Base-by-base conservation (phyloP, 2,113 vertebrate species). In the Cheirogaleus medius region DNA sequence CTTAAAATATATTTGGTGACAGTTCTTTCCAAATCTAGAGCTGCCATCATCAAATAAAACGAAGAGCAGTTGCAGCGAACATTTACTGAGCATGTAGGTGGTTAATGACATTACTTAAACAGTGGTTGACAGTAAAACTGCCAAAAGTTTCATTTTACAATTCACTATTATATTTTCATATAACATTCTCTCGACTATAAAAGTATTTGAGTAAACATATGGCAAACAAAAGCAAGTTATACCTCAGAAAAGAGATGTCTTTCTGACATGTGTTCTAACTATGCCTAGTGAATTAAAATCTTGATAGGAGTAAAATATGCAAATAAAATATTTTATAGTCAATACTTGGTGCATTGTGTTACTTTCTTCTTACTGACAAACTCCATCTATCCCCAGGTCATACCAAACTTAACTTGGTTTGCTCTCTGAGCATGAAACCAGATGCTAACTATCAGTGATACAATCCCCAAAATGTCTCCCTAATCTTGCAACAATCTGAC, bases 401-500 rank as follows among this genome's bases (percentile, higher is more conserved):
- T 63, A 96, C 34, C 37, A 96, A 87, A 84, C 11, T 8, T 6
- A 74, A 83, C 32, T 63, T 78, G 47, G 78, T 97, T 81, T 49
- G 87, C 34, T 97, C 94, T 92, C 95, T 63, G 78, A 96, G 68
- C 94, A 98, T 23, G 1, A 60, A 98, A 92, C 71, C 69, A 86
- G 73, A 81, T 88, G 97, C 87, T 97, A 98, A 82, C 64, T 52
- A 69, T 0, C 42, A 25, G 58, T 34, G 56, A 88, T 80, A 92
- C 56, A 90, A 97, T 92, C 78, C 81, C 97, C 97, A 97, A 96
- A 96, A 96, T 32, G 94, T 98, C 98, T 98, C 96, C 95, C 98
- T 99, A 99, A 99, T 99, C 99, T 99, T 98, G 98, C 98, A 97
- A 98, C 98, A 98, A 98, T 99, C 98, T 99, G 98, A 99, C 98